Evolutionary conservation across 2,797 vertebrate genomes (phyloP).

Genomic region (Sus cebifrons): DNA sequence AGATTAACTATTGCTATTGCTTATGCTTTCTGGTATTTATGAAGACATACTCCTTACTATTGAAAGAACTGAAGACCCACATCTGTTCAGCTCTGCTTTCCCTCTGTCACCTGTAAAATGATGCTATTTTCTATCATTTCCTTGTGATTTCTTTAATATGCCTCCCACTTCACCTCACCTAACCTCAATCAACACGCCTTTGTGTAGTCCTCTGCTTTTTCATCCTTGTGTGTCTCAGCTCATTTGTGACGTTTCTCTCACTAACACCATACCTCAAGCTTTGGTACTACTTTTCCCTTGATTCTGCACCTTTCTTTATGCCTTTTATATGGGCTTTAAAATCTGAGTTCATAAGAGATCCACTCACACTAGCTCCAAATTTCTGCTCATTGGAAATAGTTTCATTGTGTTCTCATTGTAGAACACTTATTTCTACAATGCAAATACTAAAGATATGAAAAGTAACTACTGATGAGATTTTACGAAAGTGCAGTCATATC

Average conservation of each 20-base stretch:
- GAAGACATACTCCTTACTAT: not conserved
- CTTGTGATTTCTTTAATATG: not conserved
- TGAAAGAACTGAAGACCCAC: not conserved
- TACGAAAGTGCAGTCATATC: not conserved
- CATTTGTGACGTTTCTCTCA: not conserved
- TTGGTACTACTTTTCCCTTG: not conserved
- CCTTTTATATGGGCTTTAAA: not conserved
- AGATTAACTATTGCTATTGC: no score
- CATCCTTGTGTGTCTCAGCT: not conserved
- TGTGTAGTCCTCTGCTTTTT: not conserved
- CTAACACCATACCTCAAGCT: not conserved
- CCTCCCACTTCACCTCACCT: not conserved
- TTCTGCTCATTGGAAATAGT: not conserved
- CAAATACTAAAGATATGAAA: not conserved
- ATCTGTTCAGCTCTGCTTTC: not conserved
- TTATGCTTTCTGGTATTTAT: not conserved
- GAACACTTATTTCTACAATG: constrained; percentile 5
- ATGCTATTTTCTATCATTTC: not conserved
- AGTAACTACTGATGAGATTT: not conserved
- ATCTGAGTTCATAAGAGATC: not conserved
- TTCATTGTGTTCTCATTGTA: not conserved
- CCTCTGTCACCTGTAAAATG: no score
- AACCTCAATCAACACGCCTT: not conserved
- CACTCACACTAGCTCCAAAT: not conserved
- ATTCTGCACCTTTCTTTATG: not conserved